These are phyloP conservation scores for Heloderma charlesbogerti DNA, from an alignment of 2,113 vertebrate genomes.

Conservation along the genomic window DNA sequence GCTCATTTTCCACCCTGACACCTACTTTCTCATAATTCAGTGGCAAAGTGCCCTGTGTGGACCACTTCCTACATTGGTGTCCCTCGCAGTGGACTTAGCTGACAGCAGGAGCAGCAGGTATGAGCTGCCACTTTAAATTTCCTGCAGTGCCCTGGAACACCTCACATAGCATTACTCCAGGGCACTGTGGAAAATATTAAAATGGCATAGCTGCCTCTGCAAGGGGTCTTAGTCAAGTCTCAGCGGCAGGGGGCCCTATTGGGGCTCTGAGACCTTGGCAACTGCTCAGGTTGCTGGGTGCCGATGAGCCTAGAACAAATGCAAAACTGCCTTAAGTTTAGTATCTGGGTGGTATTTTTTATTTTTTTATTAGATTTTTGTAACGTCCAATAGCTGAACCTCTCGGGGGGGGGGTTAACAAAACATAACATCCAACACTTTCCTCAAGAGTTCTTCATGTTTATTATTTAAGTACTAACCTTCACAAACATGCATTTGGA, in stretches of 20 bases:
- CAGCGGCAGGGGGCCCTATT: neutral
- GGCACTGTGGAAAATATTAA: neutral
- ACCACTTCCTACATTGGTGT: neutral
- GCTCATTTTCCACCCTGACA: no score
- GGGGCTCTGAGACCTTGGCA: neutral
- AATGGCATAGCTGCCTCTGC: neutral
- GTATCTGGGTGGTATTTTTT: neutral
- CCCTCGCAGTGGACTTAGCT: neutral
- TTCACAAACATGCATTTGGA: neutral
- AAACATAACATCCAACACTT: no score
- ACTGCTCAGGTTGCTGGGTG: neutral
- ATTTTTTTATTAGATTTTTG: no score
- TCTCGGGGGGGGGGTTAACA: no score
- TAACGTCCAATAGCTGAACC: no score
- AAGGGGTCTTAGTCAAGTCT: neutral
- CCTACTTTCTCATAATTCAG: neutral
- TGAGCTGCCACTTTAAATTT: neutral
- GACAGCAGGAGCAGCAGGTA: neutral
- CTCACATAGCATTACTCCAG: neutral
- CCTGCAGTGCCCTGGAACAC: neutral
- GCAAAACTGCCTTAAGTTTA: neutral
- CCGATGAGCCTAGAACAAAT: neutral
- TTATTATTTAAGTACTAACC: neutral
- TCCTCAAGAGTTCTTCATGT: neutral
- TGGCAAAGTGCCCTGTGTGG: neutral